These are phyloP conservation scores for Aphelenchoides fujianensis DNA, from an alignment of 1,140 invertebrate species.

Conservation along the genomic window DNA sequence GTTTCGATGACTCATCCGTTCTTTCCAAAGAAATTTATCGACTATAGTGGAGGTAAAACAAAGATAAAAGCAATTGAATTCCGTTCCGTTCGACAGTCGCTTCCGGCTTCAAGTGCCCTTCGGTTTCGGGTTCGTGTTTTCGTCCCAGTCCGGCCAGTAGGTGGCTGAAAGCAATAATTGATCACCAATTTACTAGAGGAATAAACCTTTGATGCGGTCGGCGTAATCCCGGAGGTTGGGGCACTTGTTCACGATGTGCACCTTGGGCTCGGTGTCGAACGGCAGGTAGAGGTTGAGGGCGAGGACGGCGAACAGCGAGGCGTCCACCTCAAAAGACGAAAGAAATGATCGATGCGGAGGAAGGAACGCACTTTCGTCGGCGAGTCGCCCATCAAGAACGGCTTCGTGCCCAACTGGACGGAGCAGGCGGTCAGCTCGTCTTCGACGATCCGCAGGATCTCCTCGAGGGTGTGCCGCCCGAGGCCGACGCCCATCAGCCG, in stretches of 20 bases:
- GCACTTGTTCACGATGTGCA: constrained; percentile 34
- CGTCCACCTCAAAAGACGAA: constrained; percentile 41
- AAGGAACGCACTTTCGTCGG: constrained; percentile 71
- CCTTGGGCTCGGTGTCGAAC: constrained; percentile 41
- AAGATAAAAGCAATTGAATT: too few relatives aligned
- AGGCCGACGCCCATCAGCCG: constrained; percentile 68
- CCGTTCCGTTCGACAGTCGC: too few relatives aligned
- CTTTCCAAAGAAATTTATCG: too few relatives aligned
- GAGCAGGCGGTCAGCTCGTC: constrained; percentile 82
- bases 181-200: too few relatives aligned
- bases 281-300: constrained; percentile 49
- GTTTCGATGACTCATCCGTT: too few relatives aligned
- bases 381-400: constrained; percentile 89
- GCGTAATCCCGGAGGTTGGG: constrained; percentile 35
- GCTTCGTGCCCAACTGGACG: constrained; percentile 80
- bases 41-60: too few relatives aligned
- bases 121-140: too few relatives aligned
- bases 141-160: constrained; percentile 23
- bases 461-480: constrained; percentile 81
- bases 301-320: constrained; percentile 42
- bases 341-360: too few relatives aligned
- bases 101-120: too few relatives aligned
- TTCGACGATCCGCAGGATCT: constrained; percentile 82
- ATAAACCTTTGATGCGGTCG: constrained; percentile 38
- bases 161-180: constrained; percentile 2